Conservation (phyloP, 2,797 vertebrate genomes). For the Calcarius lapponicus region DNA sequence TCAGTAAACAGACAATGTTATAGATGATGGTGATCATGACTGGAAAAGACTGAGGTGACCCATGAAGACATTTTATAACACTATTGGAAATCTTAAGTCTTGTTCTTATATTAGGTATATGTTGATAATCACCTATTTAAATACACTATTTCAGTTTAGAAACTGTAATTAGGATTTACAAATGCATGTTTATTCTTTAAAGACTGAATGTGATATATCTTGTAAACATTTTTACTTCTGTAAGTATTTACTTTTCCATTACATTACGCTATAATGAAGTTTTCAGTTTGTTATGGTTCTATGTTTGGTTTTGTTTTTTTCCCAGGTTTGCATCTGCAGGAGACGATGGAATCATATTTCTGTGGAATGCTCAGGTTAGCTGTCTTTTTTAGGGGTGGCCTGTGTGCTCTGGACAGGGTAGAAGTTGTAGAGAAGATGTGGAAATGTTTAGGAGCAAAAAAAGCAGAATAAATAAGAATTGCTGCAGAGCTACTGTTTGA, state of each 20-base stretch:
- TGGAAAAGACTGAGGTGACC: conserved; percentile 69
- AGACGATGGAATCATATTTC: conserved; percentile 89
- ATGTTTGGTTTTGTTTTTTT: background rate
- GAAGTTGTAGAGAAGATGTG: background rate
- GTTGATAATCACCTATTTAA: background rate
- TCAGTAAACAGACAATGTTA: conserved; percentile 69
- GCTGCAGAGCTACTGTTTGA: background rate
- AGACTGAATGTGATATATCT: background rate
- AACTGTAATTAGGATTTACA: background rate
- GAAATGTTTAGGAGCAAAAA: background rate
- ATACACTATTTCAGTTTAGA: background rate
- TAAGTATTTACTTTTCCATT: background rate
- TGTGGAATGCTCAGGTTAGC: conserved; percentile 92
- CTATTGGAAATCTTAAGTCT: background rate
- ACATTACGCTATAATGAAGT: background rate
- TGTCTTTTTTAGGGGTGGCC: background rate
- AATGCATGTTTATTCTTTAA: background rate
- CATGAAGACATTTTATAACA: background rate
- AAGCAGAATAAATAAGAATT: background rate
- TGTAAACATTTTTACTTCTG: background rate
- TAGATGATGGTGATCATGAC: conserved; percentile 57
- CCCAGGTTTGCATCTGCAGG: conserved; percentile 94
- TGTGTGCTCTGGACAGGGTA: background rate
- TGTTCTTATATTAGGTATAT: background rate
- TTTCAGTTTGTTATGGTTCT: background rate